These are phyloP conservation scores for Limnephilus marmoratus DNA, from an alignment of 2,888 invertebrate genomes.

Conservation along the genomic window DNA sequence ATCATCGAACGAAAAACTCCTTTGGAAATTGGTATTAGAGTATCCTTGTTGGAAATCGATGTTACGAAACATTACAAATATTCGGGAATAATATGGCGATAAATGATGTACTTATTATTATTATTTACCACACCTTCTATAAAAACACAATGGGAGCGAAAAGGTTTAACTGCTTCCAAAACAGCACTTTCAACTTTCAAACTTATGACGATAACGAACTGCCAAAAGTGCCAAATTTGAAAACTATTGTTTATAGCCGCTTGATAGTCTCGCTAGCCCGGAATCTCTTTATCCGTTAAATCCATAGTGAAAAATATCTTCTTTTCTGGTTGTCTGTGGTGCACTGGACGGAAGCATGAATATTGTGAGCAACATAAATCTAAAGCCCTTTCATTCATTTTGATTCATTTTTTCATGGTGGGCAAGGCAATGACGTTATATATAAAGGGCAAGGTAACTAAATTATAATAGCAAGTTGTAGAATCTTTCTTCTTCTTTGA, in stretches of 20 bases:
- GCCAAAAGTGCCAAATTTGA: not conserved
- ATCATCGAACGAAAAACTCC: conserved; percentile 16
- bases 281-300: not conserved
- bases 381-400: too few species aligned
- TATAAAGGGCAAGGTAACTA: too few species aligned
- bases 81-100: not conserved
- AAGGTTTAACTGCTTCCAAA: not conserved
- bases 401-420: too few species aligned
- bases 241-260: not conserved
- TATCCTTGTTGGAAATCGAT: not conserved
- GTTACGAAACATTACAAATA: not conserved
- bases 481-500: too few species aligned
- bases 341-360: too few species aligned
- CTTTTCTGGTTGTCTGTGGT: too few species aligned
- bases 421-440: too few species aligned
- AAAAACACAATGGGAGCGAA: not conserved
- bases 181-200: not conserved
- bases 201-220: not conserved
- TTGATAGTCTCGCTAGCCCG: too few species aligned
- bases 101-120: not conserved
- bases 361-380: too few species aligned
- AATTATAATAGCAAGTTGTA: too few species aligned
- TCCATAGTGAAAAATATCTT: not conserved
- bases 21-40: not conserved
- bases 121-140: not conserved